These are phyloP conservation scores for Amphipyra tragopoginis DNA, from an alignment of 2,888 invertebrate species.

Conservation along the genomic window DNA sequence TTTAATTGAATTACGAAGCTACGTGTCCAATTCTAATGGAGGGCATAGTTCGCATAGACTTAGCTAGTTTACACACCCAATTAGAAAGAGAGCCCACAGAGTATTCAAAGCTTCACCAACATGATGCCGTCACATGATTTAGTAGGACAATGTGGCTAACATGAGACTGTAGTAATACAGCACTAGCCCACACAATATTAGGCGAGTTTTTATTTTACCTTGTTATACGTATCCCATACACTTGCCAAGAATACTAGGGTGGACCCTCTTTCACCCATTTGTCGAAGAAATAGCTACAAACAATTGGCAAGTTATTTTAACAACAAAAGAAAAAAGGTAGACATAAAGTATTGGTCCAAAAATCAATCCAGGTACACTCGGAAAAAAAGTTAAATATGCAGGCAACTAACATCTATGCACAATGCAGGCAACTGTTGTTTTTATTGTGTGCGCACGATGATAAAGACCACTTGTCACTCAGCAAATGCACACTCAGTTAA, in stretches of 20 bases:
- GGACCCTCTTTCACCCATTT: conserved; percentile 89
- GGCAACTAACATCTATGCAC: neutral
- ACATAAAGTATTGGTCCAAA: neutral
- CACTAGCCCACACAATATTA: conserved; percentile 62
- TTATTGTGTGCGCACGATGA: neutral
- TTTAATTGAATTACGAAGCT: too few species aligned
- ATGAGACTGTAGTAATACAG: conserved; percentile 61
- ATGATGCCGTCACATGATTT: conserved; percentile 58
- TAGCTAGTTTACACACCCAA: too few species aligned
- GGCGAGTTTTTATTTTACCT: conserved; percentile 75
- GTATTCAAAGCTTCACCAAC: conserved; percentile 64
- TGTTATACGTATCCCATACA: conserved; percentile 78
- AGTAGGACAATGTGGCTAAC: conserved; percentile 69
- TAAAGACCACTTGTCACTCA: too few species aligned
- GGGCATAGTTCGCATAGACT: too few species aligned
- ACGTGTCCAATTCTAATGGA: too few species aligned
- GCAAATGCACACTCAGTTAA: too few species aligned
- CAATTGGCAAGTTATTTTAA: conserved; percentile 61
- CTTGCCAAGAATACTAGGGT: conserved; percentile 85
- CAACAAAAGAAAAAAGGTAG: conserved; percentile 26
- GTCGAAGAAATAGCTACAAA: conserved; percentile 85
- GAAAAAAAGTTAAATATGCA: neutral
- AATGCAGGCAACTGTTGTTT: neutral
- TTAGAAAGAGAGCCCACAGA: conserved; percentile 81
- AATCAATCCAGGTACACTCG: conserved; percentile 1